phyloP scores from a whole-genome alignment of 2,797 vertebrate species.

The Myiothlypis coronata region DNA sequence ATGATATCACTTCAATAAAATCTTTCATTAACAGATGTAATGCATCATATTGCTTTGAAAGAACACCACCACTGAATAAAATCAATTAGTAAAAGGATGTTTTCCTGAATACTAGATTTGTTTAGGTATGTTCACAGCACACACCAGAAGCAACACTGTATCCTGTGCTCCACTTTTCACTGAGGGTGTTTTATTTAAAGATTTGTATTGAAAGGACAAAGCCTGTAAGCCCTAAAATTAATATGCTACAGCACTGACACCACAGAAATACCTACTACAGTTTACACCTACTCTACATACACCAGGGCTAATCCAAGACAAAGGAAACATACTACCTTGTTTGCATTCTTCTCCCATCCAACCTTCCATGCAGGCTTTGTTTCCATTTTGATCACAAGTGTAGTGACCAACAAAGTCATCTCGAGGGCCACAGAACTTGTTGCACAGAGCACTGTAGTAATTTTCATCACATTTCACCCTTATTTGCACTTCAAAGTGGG shows the following conservation, averaged over 20 bases:
- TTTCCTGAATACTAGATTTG: neutral
- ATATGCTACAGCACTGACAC: neutral
- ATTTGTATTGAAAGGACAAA: neutral
- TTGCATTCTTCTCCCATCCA: constrained; percentile 89
- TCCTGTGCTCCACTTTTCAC: neutral
- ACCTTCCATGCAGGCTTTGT: constrained; percentile 91
- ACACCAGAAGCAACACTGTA: neutral
- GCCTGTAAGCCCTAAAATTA: neutral
- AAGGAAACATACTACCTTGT: constrained; percentile 75
- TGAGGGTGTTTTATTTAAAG: neutral
- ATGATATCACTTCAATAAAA: neutral
- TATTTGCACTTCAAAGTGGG: constrained; percentile 84
- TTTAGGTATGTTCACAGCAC: neutral
- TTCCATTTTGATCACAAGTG: constrained; percentile 87
- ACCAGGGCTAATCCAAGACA: neutral
- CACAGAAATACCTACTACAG: neutral
- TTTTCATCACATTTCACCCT: constrained; percentile 88
- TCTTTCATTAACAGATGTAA: neutral
- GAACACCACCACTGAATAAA: neutral
- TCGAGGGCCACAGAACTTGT: constrained; percentile 89
- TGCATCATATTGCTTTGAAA: neutral
- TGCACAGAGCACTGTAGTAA: constrained; percentile 92
- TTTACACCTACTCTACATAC: neutral
- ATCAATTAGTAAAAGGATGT: neutral
- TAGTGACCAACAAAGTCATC: constrained; percentile 94